Percentiles rank a stretch among this genome's conserved stretches.
These are phyloP conservation scores for Caradrina kadenii DNA, from an alignment of 2,888 invertebrate genomes.

Conservation along the genomic window DNA sequence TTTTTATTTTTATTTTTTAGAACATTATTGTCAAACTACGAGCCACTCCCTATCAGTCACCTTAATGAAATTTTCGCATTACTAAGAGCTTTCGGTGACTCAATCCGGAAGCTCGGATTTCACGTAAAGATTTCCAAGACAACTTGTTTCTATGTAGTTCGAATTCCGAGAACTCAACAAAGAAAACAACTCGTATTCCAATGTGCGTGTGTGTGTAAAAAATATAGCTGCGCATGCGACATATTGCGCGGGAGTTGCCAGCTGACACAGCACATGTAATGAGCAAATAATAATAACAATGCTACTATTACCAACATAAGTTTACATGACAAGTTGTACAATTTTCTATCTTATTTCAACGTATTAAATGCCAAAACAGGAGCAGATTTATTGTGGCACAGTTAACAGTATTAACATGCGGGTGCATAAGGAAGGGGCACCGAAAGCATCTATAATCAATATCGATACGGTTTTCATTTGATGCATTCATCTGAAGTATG, in stretches of 20 bases:
- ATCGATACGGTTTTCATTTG: constrained; percentile 61
- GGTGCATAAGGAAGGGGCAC: constrained; percentile 73
- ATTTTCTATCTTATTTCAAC: constrained; percentile 65
- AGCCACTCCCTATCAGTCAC: not conserved
- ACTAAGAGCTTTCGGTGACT: constrained; percentile 36
- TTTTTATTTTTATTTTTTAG: not conserved
- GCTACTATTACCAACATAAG: constrained; percentile 49
- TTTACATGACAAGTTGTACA: constrained; percentile 22
- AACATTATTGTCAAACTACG: not conserved
- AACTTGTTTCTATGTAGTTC: constrained; percentile 52
- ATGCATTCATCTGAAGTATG: not conserved
- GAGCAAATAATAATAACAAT: constrained; percentile 75
- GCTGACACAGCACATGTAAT: constrained; percentile 76
- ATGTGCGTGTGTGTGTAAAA: constrained; percentile 50
- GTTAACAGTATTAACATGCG: constrained; percentile 79
- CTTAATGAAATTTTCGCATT: constrained; percentile 1
- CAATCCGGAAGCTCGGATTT: constrained; percentile 49
- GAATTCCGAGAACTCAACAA: constrained; percentile 58
- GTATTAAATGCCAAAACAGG: constrained; percentile 65
- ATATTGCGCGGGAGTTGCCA: constrained; percentile 73
- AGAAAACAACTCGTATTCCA: constrained; percentile 51
- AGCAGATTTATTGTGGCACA: constrained; percentile 66
- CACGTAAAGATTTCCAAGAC: constrained; percentile 43
- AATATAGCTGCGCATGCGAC: constrained; percentile 44
- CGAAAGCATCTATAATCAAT: constrained; percentile 61